Base-by-base conservation (phyloP, 2,797 vertebrate genomes). In the Pterois miles region DNA sequence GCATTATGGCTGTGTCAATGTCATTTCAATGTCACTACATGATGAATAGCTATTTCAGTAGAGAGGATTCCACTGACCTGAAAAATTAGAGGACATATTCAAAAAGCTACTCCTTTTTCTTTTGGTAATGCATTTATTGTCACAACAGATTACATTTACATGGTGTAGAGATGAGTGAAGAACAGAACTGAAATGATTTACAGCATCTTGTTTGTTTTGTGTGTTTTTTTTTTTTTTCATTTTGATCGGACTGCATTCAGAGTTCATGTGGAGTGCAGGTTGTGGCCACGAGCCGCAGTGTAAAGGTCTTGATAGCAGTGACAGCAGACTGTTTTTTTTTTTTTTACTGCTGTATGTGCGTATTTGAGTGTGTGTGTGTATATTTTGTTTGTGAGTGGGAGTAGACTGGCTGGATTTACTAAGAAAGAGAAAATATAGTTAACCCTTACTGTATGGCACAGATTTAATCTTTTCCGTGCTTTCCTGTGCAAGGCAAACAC, bases 141-240 rank as follows among this genome's bases (percentile, higher is more conserved):
- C 95, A 96, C 96, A 96, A 96, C 95, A 96, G 93, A 90, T 96
- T 96, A 99, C 97, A 98, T 96, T 96, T 95, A 96, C 94, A 94
- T 85, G 91, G 93, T 96, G 95, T 95, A 89, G 92, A 96, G 93
- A 92, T 92, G 94, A 92, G 94, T 93, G 94, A 95, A 93, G 86
- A 96, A 94, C 90, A 91, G 88, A 95, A 86, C 73, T 82, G 74
- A 90, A 88, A 73, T 76, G 59, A 88, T 78, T 82, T 87, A 84
- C 84, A 83, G 81, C 78, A 82, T 92, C 78, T 74, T 13, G 13
- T 76, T 76, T 63, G 25, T 65, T 83, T 70, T 80, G 57, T 85
- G 62, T 74, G n/a, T 22, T 20, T 59, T 4, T 2, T 20, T 59
- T 4, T 2, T 25, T 71, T 72, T 84, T 73, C 62, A 40, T 70